Evolutionary conservation across 2,797 vertebrate species (phyloP).

Genomic region (Knipowitschia caucasica): DNA sequence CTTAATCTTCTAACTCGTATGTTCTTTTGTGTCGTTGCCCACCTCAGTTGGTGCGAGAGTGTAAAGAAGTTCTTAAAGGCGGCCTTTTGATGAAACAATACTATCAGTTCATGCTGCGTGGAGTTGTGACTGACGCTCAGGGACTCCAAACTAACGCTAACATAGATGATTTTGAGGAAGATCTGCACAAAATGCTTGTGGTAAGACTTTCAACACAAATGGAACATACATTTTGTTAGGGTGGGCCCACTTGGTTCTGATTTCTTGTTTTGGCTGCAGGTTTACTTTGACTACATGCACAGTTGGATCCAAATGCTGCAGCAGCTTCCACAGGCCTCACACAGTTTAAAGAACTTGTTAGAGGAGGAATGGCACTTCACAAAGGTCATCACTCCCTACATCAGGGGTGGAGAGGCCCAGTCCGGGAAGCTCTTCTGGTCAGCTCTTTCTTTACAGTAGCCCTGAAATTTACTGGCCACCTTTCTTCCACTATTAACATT

Average conservation of each 20-base stretch:
- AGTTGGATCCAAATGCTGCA: constrained; percentile 99
- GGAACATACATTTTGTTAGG: not conserved
- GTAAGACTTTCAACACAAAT: constrained; percentile 65
- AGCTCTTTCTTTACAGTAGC: constrained; percentile 1
- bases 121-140: constrained; percentile 80
- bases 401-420: constrained; percentile 96
- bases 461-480: not conserved
- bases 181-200: constrained; percentile 97
- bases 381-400: constrained; percentile 97
- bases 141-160: constrained; percentile 85
- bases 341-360: constrained; percentile 96
- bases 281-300: constrained; percentile 99
- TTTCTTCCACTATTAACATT: not conserved
- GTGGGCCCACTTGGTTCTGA: not conserved
- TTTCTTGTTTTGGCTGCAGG: constrained; percentile 67
- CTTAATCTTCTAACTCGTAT: not conserved
- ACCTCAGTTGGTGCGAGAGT: constrained; percentile 93
- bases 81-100: constrained; percentile 99
- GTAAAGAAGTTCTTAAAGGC: constrained; percentile 96
- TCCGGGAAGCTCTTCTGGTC: constrained; percentile 97
- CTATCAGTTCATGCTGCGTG: constrained; percentile 96
- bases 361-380: constrained; percentile 99
- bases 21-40: constrained; percentile 37
- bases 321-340: constrained; percentile 97
- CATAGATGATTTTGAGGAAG: constrained; percentile 96